These are phyloP conservation scores for Rapana venosa DNA, from an alignment of 2,888 invertebrate species.

Conservation along the genomic window DNA sequence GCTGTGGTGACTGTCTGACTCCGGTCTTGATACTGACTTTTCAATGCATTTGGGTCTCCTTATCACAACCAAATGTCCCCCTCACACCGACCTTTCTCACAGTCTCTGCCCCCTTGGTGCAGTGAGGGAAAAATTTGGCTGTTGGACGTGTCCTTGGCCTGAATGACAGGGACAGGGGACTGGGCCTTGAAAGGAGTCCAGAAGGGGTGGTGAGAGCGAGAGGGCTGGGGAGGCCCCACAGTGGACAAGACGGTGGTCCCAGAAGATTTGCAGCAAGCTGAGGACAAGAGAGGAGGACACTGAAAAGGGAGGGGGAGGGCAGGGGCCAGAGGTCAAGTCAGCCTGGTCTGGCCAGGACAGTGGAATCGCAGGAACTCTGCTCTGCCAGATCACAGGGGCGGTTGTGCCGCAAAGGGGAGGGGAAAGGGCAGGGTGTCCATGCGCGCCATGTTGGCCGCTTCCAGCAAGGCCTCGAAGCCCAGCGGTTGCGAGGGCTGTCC, in stretches of 20 bases:
- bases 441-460: constrained; percentile 50
- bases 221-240: too few species aligned
- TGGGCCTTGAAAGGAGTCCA: too few species aligned
- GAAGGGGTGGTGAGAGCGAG: too few species aligned
- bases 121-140: too few species aligned
- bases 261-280: background rate
- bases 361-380: background rate
- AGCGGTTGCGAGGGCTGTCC: background rate
- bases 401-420: background rate
- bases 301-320: too few species aligned
- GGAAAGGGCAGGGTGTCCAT: constrained; percentile 36
- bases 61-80: background rate
- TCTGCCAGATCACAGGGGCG: background rate
- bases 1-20: background rate
- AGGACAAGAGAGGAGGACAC: background rate
- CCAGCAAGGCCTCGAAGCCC: constrained; percentile 41
- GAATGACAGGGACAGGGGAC: too few species aligned
- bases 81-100: too few species aligned
- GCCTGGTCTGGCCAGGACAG: background rate
- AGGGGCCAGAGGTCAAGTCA: background rate
- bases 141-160: too few species aligned
- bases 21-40: background rate
- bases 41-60: background rate
- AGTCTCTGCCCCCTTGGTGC: too few species aligned
- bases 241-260: background rate